A percentile compares a stretch with the other conserved stretches of the same genome.
These are phyloP conservation scores for Aepyceros melampus DNA, from an alignment of 2,113 vertebrate genomes.

Conservation along the genomic window DNA sequence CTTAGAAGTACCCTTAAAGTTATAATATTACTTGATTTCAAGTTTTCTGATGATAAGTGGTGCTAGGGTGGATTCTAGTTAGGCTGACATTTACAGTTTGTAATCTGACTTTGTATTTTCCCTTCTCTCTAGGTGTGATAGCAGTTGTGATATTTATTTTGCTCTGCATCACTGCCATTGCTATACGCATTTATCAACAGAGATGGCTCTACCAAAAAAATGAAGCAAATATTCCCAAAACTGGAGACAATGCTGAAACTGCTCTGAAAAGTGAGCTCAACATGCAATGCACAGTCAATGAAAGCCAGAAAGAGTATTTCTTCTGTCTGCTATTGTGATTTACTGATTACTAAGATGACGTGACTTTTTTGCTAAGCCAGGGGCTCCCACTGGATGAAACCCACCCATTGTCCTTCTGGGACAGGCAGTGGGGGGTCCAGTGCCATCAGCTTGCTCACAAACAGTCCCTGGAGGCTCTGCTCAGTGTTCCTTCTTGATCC, in stretches of 20 bases:
- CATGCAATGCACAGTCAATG: constrained; percentile 78
- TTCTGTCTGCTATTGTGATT: constrained; percentile 79
- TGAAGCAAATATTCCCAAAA: constrained; percentile 78
- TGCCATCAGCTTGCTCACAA: constrained; percentile 18
- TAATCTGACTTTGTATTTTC: background rate
- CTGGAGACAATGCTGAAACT: constrained; percentile 82
- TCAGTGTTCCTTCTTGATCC: constrained; percentile 70
- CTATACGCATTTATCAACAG: constrained; percentile 83
- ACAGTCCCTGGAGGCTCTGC: constrained; percentile 65
- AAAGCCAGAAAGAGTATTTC: constrained; percentile 91
- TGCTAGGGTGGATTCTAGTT: background rate
- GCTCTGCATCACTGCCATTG: constrained; percentile 81
- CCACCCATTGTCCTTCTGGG: constrained; percentile 41
- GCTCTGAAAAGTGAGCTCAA: constrained; percentile 84
- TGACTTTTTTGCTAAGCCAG: constrained; percentile 63
- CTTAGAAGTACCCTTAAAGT: background rate
- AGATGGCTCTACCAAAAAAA: constrained; percentile 83
- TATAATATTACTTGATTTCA: background rate
- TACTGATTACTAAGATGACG: constrained; percentile 23
- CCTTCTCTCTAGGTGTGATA: constrained; percentile 84
- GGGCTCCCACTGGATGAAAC: constrained; percentile 49
- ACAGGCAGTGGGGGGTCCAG: constrained; percentile 44
- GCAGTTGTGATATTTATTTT: constrained; percentile 87
- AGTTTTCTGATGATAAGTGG: background rate
- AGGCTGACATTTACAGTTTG: background rate